These are phyloP conservation scores for Helicorthomorpha holstii DNA, from an alignment of 1,140 invertebrate genomes.

Conservation along the genomic window DNA sequence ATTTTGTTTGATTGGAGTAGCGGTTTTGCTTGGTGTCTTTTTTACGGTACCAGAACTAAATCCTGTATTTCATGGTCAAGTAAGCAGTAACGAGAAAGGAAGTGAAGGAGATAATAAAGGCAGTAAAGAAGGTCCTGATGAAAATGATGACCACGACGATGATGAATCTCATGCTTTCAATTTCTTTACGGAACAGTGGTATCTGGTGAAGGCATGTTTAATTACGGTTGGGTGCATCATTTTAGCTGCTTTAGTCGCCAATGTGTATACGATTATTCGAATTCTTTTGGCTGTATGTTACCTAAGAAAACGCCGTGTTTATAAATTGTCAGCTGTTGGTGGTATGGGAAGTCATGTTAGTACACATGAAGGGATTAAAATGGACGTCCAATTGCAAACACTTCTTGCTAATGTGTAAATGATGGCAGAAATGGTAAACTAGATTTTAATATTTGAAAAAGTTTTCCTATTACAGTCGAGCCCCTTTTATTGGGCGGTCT, in stretches of 20 bases:
- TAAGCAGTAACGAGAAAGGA: too few relatives aligned
- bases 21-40: not conserved
- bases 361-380: slow-evolving; percentile 43
- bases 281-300: slow-evolving; percentile 42
- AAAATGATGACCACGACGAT: slow-evolving; percentile 10
- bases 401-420: slow-evolving; percentile 70
- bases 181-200: too few relatives aligned
- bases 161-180: too few relatives aligned
- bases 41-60: too few relatives aligned
- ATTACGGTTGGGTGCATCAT: slow-evolving; percentile 27
- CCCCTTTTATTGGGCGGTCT: too few relatives aligned
- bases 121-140: not conserved
- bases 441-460: slow-evolving; percentile 17
- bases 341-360: not conserved
- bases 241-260: slow-evolving; percentile 57
- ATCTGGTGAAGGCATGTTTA: slow-evolving; percentile 25
- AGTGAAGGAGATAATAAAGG: not conserved
- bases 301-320: slow-evolving; percentile 8
- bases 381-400: slow-evolving; percentile 44
- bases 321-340: not conserved
- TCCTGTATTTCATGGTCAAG: not conserved
- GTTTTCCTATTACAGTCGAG: too few relatives aligned
- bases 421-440: slow-evolving; percentile 57
- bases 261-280: slow-evolving; percentile 64
- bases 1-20: not conserved